phyloP scores from a whole-genome alignment of 2,888 invertebrate genomes.

The Eilema griseolum region DNA sequence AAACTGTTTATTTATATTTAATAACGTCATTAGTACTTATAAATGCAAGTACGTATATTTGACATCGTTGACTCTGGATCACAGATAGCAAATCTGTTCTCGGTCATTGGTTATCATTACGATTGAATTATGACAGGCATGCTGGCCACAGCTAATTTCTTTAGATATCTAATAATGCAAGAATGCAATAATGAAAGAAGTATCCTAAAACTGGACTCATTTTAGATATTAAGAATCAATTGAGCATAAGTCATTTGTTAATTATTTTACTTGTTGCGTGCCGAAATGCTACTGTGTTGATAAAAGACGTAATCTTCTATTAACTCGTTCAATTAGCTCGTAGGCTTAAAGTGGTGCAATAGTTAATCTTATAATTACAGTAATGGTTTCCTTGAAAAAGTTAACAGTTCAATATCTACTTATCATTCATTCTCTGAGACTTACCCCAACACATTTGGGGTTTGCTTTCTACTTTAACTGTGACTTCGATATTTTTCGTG shows the following conservation, averaged over 20 bases:
- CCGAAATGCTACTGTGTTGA: not conserved
- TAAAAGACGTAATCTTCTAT: not conserved
- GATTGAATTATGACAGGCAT: not conserved
- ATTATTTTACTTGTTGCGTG: not conserved
- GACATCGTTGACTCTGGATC: not conserved
- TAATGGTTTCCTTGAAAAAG: not conserved
- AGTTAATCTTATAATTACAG: not conserved
- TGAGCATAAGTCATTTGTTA: not conserved
- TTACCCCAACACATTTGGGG: too few species aligned
- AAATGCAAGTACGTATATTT: slow-evolving; percentile 1
- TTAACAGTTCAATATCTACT: not conserved
- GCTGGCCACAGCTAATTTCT: not conserved
- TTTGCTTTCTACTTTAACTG: too few species aligned
- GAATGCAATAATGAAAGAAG: not conserved
- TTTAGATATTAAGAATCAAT: too few species aligned
- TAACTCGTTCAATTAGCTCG: not conserved
- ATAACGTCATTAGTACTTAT: not conserved
- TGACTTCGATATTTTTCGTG: too few species aligned
- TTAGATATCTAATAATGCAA: not conserved
- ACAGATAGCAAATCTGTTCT: not conserved
- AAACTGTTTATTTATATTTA: too few species aligned
- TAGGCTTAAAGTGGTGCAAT: not conserved
- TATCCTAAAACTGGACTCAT: not conserved
- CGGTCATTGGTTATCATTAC: not conserved
- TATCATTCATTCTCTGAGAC: too few species aligned